Conservation (phyloP, 2,888 invertebrate species). For the Apoda limacodes region DNA sequence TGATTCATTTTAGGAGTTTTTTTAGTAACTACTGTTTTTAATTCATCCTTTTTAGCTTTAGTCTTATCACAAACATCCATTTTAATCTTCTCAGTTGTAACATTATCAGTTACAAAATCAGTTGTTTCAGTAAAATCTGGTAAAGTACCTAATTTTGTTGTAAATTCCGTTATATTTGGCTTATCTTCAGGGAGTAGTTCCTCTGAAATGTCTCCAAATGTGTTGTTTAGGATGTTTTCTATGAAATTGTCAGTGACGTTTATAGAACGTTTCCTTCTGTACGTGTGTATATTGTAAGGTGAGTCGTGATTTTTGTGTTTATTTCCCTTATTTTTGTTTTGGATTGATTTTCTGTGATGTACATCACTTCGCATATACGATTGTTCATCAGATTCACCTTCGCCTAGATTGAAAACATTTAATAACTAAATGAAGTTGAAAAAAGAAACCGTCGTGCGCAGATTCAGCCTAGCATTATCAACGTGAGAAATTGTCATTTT, state of each 20-base stretch:
- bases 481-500: too few species aligned
- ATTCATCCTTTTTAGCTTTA: slow-evolving; percentile 5
- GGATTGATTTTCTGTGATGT: slow-evolving; percentile 11
- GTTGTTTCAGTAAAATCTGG: not conserved
- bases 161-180: slow-evolving; percentile 14
- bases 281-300: slow-evolving; percentile 17
- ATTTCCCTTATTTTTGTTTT: slow-evolving; percentile 12
- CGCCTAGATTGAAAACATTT: too few species aligned
- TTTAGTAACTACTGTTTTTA: slow-evolving; percentile 12
- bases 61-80: slow-evolving; percentile 3
- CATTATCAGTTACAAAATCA: not conserved
- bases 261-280: slow-evolving; percentile 30
- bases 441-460: too few species aligned
- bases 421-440: too few species aligned
- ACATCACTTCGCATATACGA: too few species aligned
- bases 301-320: slow-evolving; percentile 14
- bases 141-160: slow-evolving; percentile 11
- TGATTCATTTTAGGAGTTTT: slow-evolving; percentile 21
- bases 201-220: too few species aligned
- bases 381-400: too few species aligned
- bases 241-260: slow-evolving; percentile 28
- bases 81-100: slow-evolving; percentile 4
- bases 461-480: too few species aligned
- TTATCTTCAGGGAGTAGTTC: too few species aligned
- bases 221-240: slow-evolving; percentile 31